Evolutionary conservation across 2,888 invertebrate species (phyloP), one percentile per base, ranked within the genome.

Genomic region (Phragmatobia fuliginosa): DNA sequence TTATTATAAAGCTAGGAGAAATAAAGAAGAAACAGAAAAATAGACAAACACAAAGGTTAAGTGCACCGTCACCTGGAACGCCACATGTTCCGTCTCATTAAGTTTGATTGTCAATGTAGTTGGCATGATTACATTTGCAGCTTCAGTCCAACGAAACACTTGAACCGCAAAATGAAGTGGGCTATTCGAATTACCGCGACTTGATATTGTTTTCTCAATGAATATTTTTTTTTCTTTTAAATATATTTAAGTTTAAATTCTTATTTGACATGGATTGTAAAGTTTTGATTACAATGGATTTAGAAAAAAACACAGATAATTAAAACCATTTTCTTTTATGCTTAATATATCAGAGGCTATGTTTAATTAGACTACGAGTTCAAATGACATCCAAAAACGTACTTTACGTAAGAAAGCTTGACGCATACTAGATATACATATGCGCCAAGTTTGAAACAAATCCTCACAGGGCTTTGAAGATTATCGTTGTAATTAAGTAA

Each of bases 1-100:
- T n/a, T 49, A n/a, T 49, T 10, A n/a, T 49, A 49, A 18, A n/a
- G n/a, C n/a, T 49, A n/a, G n/a, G n/a, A 45, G 18, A 45, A 52
- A 52, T 8, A 11, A 49, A n/a, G 8, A 10, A 25, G 10, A 0
- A n/a, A n/a, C 25, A 32, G 4, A 31, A 6, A 10, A 41, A 45
- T 45, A 33, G 8, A 14, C 33, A 33, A 32, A 33, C 3, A n/a
- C 32, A 64, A 52, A 52, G 33, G 33, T 70, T 58, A 66, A 70
- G 61, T 66, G 41, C 66, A 59, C 49, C 59, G 60, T 66, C 59
- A 70, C 59, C 38, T 49, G 62, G 62, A 63, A 67, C 62, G 58
- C 33, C 58, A 21, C 28, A 16, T 52, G 70, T 67, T 70, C 67
- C 58, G 52, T 61, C 63, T 70, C 70, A 63, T 66, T 70, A 70